Conservation (phyloP, 2,797 vertebrate species). For the Harpagifer antarcticus region DNA sequence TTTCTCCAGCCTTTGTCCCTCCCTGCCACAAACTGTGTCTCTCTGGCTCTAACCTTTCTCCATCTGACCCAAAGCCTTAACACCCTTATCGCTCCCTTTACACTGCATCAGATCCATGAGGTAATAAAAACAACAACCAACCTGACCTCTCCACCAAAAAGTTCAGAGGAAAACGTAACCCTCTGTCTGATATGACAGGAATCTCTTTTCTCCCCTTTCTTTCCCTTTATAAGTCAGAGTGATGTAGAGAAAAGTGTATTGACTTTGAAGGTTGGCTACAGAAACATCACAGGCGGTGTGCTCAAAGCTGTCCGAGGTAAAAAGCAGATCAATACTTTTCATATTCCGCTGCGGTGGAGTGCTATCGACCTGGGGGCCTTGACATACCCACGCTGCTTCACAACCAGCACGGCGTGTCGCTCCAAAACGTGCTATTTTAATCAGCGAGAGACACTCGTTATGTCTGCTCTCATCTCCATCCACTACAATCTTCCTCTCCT, state of each 20-base stretch:
- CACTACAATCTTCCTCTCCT: constrained; percentile 14
- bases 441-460: constrained; percentile 56
- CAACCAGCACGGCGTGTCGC: constrained; percentile 42
- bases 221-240: constrained; percentile 71
- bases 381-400: constrained; percentile 59
- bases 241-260: constrained; percentile 75
- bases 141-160: constrained; percentile 67
- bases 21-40: constrained; percentile 45
- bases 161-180: constrained; percentile 55
- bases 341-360: constrained; percentile 79
- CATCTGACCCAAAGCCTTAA: constrained; percentile 49
- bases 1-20: constrained; percentile 20
- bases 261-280: constrained; percentile 80
- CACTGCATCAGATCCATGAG: constrained; percentile 52
- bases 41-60: constrained; percentile 56
- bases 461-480: constrained; percentile 45
- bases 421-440: constrained; percentile 75
- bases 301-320: constrained; percentile 77
- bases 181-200: constrained; percentile 68
- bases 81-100: constrained; percentile 29
- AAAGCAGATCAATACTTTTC: constrained; percentile 85
- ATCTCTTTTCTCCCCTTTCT: constrained; percentile 62
- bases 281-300: constrained; percentile 78
- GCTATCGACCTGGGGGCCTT: constrained; percentile 80
- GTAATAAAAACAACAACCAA: constrained; percentile 62